A percentile compares a stretch with the other conserved stretches of the same genome.
phyloP scores from a whole-genome alignment of 2,113 vertebrate species.

The Notothenia rossii region DNA sequence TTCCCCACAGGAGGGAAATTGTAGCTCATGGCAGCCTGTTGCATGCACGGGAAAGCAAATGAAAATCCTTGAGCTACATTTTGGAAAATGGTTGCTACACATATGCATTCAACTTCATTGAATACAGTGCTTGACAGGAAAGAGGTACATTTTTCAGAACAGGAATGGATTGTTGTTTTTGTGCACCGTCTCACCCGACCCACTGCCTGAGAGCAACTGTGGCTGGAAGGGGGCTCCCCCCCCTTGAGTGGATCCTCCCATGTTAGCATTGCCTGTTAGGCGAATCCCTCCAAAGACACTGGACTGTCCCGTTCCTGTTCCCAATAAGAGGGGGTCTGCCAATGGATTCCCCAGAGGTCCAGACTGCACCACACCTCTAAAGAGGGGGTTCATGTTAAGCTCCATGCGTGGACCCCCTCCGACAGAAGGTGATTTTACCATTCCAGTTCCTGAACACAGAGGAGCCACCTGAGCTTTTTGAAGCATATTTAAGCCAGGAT shows the following conservation, averaged over 20 bases:
- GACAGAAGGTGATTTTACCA: slow-evolving; percentile 39
- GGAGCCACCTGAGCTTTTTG: slow-evolving; percentile 49
- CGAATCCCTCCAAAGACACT: slow-evolving; percentile 28
- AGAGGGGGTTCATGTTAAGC: slow-evolving; percentile 27
- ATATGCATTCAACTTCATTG: not conserved
- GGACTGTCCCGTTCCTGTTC: slow-evolving; percentile 23
- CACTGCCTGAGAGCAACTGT: not conserved
- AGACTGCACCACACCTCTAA: slow-evolving; percentile 49
- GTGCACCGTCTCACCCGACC: not conserved
- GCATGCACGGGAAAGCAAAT: not conserved
- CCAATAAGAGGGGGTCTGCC: slow-evolving; percentile 39
- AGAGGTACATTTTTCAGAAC: slow-evolving; percentile 20
- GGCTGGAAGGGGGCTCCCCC: slow-evolving; percentile 17
- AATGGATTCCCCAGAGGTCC: slow-evolving; percentile 59
- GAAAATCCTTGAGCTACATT: not conserved
- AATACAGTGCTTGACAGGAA: not conserved
- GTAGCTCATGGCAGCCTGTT: not conserved
- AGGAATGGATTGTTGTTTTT: slow-evolving; percentile 64
- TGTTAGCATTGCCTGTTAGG: not conserved
- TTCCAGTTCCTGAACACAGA: slow-evolving; percentile 32
- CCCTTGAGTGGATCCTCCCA: not conserved
- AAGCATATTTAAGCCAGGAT: slow-evolving; percentile 29
- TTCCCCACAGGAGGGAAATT: not conserved
- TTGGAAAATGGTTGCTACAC: not conserved
- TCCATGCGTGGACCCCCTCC: slow-evolving; percentile 39